Percentiles rank a stretch among this genome's conserved stretches.
These are phyloP conservation scores for Tetheella fluctuosa DNA, from an alignment of 2,888 invertebrate genomes.

Conservation along the genomic window DNA sequence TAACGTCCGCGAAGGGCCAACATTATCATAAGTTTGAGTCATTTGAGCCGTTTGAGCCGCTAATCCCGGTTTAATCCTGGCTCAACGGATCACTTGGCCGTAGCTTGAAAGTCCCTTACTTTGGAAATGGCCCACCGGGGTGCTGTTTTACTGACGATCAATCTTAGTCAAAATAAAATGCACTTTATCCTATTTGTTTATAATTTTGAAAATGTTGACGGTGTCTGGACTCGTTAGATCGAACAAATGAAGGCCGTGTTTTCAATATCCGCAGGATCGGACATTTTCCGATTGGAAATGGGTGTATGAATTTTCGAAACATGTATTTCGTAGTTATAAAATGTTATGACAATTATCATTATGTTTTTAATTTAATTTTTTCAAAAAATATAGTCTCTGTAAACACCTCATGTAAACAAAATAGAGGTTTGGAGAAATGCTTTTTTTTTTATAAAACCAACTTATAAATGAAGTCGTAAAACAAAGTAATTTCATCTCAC, in stretches of 20 bases:
- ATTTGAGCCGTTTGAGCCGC: conserved; percentile 49
- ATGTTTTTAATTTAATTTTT: no score
- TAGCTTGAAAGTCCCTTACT: conserved; percentile 26
- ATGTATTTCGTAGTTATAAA: not conserved
- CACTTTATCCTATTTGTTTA: not conserved
- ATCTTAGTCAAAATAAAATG: conserved; percentile 11
- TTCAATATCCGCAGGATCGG: not conserved
- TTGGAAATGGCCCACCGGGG: conserved; percentile 10
- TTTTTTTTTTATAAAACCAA: not conserved
- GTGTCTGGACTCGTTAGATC: not conserved
- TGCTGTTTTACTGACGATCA: conserved; percentile 8
- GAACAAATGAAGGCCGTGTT: conserved; percentile 8
- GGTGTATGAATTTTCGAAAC: not conserved
- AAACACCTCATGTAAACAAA: not conserved
- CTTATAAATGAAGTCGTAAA: conserved; percentile 5
- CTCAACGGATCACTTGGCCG: conserved; percentile 42
- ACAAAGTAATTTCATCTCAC: conserved; percentile 32
- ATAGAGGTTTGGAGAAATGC: not conserved
- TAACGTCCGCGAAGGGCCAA: conserved; percentile 49
- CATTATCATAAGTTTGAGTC: conserved; percentile 80
- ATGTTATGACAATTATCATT: not conserved
- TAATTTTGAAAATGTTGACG: conserved; percentile 3
- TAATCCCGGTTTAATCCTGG: conserved; percentile 65
- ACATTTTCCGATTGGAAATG: conserved; percentile 5
- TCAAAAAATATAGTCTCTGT: not conserved